phyloP scores from a whole-genome alignment of 2,797 vertebrate species.

The Rhabdomys pumilio region DNA sequence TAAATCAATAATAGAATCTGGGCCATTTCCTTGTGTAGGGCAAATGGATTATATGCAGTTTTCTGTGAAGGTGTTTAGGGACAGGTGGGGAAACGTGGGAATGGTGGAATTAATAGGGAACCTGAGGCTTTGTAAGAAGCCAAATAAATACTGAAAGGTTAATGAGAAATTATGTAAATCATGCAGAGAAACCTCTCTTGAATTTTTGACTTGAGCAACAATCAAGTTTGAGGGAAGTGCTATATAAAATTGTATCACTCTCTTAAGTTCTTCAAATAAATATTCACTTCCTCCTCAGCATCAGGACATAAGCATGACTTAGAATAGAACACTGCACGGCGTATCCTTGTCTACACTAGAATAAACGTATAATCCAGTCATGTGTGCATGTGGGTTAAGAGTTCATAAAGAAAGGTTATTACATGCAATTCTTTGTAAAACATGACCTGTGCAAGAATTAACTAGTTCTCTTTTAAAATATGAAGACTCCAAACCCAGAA shows the following conservation, averaged over 20 bases:
- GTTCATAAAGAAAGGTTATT: neutral
- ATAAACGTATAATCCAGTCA: neutral
- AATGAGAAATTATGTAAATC: slow-evolving; percentile 44
- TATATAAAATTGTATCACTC: slow-evolving; percentile 1
- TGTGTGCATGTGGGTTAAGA: neutral
- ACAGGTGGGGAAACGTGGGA: neutral
- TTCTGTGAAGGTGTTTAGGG: neutral
- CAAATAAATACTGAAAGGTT: slow-evolving; percentile 59
- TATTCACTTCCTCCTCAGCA: neutral
- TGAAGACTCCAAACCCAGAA: slow-evolving; percentile 4
- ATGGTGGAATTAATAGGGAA: slow-evolving; percentile 36
- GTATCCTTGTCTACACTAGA: neutral
- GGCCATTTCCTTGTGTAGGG: neutral
- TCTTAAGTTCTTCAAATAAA: slow-evolving; percentile 69
- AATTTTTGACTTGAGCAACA: slow-evolving; percentile 49
- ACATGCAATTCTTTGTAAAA: neutral
- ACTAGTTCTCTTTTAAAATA: neutral
- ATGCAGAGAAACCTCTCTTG: neutral
- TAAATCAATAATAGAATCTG: slow-evolving; percentile 30
- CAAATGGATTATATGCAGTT: neutral
- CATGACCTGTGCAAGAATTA: neutral
- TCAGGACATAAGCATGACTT: neutral
- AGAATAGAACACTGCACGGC: neutral
- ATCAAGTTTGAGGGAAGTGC: slow-evolving; percentile 11
- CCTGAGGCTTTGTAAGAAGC: neutral